Evolutionary conservation across 2,113 vertebrate genomes (phyloP), one percentile per base, ranked within the genome.

Genomic region (Actinemys pallida): DNA sequence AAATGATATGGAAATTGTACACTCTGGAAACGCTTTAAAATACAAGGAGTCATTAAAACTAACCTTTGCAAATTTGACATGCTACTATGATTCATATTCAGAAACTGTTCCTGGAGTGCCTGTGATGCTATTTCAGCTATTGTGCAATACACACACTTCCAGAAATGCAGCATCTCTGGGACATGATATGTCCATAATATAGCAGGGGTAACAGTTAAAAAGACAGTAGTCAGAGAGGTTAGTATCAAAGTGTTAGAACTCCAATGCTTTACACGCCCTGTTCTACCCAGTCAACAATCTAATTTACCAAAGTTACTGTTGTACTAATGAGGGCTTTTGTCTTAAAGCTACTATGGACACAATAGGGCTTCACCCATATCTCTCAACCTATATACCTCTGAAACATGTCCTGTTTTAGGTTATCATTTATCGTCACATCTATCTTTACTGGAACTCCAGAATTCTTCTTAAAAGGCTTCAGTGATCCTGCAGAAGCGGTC

Each of bases 381-480:
- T 90, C 94, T 56, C 75, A 90, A 82, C 75, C 93, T 92, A 93
- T 92, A 94, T 35, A 52, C 92, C n/a, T 49, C 52, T 95, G 81
- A 69, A 97, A 89, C 80, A 86, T 87, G 87, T 86, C 89, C 87
- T 4, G 0, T 90, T 93, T 96, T 89, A 91, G 81, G 92, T 89
- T 84, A 85, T 27, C 2, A 85, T 93, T 95, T 90, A 95, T 82
- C 90, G 87, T 82, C 86, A 90, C 92, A 79, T 95, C 92, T 96
- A 90, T 79, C 88, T 93, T 86, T 91, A 27, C 82, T 93, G 91
- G n/a, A 96, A 87, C 86, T 93, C 91, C 92, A 84, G 10, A 0
- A 17, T 89, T 90, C 92, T 91, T 94, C 94, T 93, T 94, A 90
- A 96, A 78, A 59, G 88, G 72, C n/a, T 92, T 92, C 90, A 29